These are phyloP conservation scores for Dioctria linearis DNA, from an alignment of 2,888 invertebrate species.

Conservation along the genomic window DNA sequence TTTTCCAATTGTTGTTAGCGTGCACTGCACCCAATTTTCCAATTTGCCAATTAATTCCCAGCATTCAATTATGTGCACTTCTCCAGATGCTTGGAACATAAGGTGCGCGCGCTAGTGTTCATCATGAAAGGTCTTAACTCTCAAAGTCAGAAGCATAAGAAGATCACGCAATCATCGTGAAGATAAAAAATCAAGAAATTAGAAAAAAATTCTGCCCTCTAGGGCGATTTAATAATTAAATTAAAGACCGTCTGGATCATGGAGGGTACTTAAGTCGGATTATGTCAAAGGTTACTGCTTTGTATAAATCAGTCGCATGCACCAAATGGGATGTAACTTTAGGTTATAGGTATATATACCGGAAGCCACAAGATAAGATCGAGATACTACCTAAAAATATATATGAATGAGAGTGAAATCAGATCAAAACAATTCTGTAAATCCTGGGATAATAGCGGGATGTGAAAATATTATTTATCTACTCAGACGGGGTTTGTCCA, in stretches of 20 bases:
- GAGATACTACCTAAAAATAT: not conserved
- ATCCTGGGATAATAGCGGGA: not conserved
- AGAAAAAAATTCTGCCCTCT: conserved; percentile 23
- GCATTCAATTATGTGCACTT: conserved; percentile 2
- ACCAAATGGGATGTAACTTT: conserved; percentile 13
- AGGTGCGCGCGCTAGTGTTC: conserved; percentile 20
- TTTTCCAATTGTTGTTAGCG: conserved; percentile 23
- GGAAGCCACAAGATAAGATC: conserved; percentile 38
- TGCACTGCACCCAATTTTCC: conserved; percentile 43
- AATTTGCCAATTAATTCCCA: conserved; percentile 43
- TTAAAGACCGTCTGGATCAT: conserved; percentile 37
- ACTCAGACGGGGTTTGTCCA: not conserved
- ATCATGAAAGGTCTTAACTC: conserved; percentile 4
- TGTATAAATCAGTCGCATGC: conserved; percentile 26
- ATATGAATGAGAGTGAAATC: not conserved
- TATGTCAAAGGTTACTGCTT: conserved; percentile 42
- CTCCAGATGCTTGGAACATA: conserved; percentile 37
- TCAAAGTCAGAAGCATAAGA: conserved; percentile 6
- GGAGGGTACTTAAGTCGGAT: conserved; percentile 35
- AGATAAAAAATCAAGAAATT: not conserved
- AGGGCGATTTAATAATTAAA: conserved; percentile 39
- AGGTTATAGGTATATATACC: not conserved
- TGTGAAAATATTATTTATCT: not conserved
- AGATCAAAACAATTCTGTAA: not conserved
- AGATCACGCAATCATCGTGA: conserved; percentile 32